Evolutionary conservation across 1,140 invertebrate species (phyloP).

Genomic region (Micrasema minimum): DNA sequence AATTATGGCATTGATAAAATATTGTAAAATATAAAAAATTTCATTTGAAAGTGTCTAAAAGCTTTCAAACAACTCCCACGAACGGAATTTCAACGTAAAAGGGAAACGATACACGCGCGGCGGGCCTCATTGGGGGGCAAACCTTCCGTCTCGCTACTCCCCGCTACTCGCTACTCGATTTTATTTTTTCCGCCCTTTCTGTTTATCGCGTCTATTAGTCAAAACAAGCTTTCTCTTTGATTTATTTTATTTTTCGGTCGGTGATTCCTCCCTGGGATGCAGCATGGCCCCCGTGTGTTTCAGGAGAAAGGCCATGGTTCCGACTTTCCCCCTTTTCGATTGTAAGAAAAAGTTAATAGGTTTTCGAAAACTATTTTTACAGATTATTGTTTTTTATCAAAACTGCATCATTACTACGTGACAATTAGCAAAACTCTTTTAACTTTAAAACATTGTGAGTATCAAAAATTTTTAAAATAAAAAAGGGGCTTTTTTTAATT

Average conservation of each 20-base stretch:
- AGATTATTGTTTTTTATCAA: no score
- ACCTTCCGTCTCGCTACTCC: background rate
- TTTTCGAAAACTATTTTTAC: no score
- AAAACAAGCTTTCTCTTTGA: constrained; percentile 13
- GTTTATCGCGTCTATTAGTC: constrained; percentile 26
- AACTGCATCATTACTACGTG: no score
- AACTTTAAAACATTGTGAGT: no score
- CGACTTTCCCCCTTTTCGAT: no score
- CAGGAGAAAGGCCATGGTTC: no score
- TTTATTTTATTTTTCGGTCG: constrained; percentile 14
- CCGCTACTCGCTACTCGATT: background rate
- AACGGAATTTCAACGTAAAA: constrained; percentile 5
- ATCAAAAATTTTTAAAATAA: no score
- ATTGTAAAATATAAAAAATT: constrained; percentile 20
- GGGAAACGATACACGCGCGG: constrained; percentile 8
- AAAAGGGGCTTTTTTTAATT: no score
- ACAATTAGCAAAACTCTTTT: no score
- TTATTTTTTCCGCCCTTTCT: constrained; percentile 28
- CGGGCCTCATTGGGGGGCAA: background rate
- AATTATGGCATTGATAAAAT: constrained; percentile 17
- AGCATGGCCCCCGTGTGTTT: no score
- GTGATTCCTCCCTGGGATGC: no score
- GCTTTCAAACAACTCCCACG: constrained; percentile 29
- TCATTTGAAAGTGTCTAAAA: constrained; percentile 9
- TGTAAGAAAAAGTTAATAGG: no score